A percentile compares a stretch with the other conserved stretches of the same genome.
Evolutionary conservation across 2,888 invertebrate genomes (phyloP).

Genomic region (Synanthedon andrenaeformis): DNA sequence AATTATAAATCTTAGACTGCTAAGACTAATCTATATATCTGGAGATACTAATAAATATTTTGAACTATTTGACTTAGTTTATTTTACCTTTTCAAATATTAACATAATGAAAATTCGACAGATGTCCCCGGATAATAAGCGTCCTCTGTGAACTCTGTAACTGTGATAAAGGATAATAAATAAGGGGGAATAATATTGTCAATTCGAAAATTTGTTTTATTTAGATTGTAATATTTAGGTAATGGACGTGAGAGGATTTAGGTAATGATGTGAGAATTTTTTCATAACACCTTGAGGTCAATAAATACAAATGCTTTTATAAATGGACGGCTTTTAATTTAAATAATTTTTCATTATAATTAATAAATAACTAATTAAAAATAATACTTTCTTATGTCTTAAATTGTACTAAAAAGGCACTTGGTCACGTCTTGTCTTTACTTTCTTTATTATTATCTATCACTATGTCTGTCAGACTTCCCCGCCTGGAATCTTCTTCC

Average conservation of each 20-base stretch:
- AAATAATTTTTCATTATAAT: constrained; percentile 19
- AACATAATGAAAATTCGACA: too few relatives aligned
- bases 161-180: too few relatives aligned
- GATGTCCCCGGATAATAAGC: too few relatives aligned
- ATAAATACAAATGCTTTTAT: constrained; percentile 1
- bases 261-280: too few relatives aligned
- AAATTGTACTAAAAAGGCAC: constrained; percentile 43
- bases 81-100: constrained; percentile 3
- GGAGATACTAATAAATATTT: constrained; percentile 39
- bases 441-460: constrained; percentile 57
- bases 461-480: constrained; percentile 61
- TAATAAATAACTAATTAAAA: constrained; percentile 10
- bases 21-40: constrained; percentile 14
- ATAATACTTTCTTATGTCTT: constrained; percentile 17
- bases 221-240: too few relatives aligned
- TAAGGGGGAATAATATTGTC: too few relatives aligned
- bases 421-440: constrained; percentile 54
- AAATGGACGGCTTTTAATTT: constrained; percentile 39
- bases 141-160: too few relatives aligned
- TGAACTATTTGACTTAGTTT: constrained; percentile 3
- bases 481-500: constrained; percentile 43
- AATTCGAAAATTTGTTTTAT: too few relatives aligned
- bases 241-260: too few relatives aligned
- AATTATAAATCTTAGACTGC: constrained; percentile 2
- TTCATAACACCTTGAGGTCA: too few relatives aligned